A percentile compares a stretch with the other conserved stretches of the same genome.
Conservation (phyloP, 2,888 invertebrate genomes). For the Trypoxylon attenuatum region DNA sequence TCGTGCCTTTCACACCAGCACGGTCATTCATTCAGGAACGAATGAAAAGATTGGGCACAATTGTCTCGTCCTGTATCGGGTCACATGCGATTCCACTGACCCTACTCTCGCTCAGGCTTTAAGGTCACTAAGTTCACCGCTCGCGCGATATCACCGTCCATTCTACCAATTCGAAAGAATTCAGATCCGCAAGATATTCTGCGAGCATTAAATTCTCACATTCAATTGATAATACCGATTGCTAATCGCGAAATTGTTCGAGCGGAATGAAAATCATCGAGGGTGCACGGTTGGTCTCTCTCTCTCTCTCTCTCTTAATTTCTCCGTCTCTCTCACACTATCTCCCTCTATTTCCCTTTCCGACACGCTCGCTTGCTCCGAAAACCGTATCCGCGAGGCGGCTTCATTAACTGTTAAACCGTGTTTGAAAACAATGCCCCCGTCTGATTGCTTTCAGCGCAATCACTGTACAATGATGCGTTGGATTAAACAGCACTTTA, state of each 20-base stretch:
- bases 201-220: not conserved
- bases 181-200: not conserved
- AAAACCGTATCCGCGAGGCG: conserved; percentile 15
- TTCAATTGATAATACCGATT: not conserved
- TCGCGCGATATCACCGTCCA: not conserved
- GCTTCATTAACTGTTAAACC: conserved; percentile 18
- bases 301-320: not conserved
- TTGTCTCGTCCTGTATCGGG: conserved; percentile 68
- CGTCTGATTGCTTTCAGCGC: conserved; percentile 13
- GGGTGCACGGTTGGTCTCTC: not conserved
- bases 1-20: conserved; percentile 48
- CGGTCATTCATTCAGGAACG: conserved; percentile 56
- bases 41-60: conserved; percentile 69
- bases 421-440: conserved; percentile 16
- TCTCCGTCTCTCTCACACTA: not conserved
- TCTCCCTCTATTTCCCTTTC: not conserved
- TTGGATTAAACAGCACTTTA: conserved; percentile 4
- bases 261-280: conserved; percentile 14
- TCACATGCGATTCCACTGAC: conserved; percentile 47
- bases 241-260: not conserved
- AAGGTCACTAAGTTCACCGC: conserved; percentile 22
- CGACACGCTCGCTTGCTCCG: not conserved
- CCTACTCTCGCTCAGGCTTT: conserved; percentile 33
- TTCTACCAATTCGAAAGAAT: not conserved
- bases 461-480: not conserved